These are phyloP conservation scores for Erebia ligea DNA, from an alignment of 2,888 invertebrate genomes.

Conservation along the genomic window DNA sequence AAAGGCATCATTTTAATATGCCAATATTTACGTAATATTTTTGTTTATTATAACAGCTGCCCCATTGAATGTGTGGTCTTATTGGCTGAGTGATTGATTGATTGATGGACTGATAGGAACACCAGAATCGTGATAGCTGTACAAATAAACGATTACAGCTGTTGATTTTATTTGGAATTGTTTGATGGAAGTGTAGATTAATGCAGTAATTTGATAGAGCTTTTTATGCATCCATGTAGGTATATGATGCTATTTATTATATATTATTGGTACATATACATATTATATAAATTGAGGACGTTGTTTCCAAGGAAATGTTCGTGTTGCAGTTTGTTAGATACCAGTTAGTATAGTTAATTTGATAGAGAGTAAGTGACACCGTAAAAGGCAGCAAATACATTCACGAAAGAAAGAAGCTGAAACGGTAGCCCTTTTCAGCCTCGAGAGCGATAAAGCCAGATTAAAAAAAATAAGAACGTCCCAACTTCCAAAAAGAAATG, in stretches of 20 bases:
- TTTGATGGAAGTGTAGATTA: background rate
- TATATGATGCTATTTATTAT: no score
- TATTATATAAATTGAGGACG: no score
- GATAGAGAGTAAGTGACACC: background rate
- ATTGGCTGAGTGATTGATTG: slow-evolving; percentile 25
- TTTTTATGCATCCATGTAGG: no score
- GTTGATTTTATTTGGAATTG: slow-evolving; percentile 9
- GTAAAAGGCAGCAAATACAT: background rate
- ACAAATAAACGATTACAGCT: slow-evolving; percentile 16
- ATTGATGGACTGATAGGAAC: slow-evolving; percentile 28
- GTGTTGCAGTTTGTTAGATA: no score
- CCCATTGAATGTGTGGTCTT: slow-evolving; percentile 34
- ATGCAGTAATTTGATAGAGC: background rate
- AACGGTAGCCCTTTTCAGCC: background rate
- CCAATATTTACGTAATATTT: background rate
- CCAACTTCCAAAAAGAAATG: background rate
- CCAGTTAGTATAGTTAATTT: no score
- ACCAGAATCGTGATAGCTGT: slow-evolving; percentile 22
- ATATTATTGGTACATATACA: no score
- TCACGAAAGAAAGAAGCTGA: background rate
- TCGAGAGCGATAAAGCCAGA: background rate
- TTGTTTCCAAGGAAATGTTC: no score
- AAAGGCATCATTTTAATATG: background rate
- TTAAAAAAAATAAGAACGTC: background rate
- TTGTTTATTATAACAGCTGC: slow-evolving; percentile 15